Evolutionary conservation across 2,113 vertebrate species (phyloP).

Genomic region (Anthoscopus minutus): DNA sequence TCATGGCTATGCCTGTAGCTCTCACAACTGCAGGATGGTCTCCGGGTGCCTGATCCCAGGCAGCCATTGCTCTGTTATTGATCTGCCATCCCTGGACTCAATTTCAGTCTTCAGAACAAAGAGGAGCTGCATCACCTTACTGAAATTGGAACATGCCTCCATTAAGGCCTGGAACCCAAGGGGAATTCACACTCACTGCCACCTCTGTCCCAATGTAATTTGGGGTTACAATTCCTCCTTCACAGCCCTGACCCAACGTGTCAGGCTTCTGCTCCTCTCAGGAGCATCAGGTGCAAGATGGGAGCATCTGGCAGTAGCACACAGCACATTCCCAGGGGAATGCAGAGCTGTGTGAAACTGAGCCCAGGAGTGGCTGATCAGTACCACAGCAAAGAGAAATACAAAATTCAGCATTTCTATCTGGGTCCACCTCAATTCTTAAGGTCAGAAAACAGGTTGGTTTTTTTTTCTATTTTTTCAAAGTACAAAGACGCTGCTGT

Average conservation of each 20-base stretch:
- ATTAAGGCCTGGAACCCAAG: neutral
- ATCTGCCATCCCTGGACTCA: neutral
- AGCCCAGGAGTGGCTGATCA: neutral
- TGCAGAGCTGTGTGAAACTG: neutral
- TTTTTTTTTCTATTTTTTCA: neutral
- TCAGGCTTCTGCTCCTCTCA: neutral
- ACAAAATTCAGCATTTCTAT: neutral
- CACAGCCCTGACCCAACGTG: neutral
- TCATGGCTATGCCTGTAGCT: neutral
- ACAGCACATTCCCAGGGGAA: neutral
- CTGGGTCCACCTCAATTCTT: neutral
- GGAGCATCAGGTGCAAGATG: neutral
- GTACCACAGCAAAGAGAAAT: neutral
- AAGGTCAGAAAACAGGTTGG: neutral
- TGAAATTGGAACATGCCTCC: neutral
- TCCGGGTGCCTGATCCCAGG: neutral
- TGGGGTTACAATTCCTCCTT: neutral
- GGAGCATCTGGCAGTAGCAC: neutral
- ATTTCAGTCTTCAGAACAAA: neutral
- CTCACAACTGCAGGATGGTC: neutral
- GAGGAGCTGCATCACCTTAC: neutral
- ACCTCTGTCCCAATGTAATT: neutral
- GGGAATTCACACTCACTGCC: neutral
- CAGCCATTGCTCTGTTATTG: neutral
- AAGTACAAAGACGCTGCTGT: neutral